Base-by-base conservation (phyloP, 2,797 vertebrate genomes). In the Cirrhinus mrigala region DNA sequence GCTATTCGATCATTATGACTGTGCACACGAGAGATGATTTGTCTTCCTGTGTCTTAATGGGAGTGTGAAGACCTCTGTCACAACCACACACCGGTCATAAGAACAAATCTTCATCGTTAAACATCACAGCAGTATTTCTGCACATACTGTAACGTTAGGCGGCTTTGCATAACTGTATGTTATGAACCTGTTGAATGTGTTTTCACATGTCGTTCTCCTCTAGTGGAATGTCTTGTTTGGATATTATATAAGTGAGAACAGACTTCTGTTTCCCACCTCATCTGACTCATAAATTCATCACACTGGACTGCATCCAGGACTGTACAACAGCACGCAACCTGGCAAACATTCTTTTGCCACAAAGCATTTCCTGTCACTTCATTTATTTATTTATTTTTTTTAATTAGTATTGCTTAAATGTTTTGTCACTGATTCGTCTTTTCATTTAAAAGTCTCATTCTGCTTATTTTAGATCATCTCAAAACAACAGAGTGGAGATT, bases 231-330 rank as follows among this genome's bases (percentile, higher is more conserved):
- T 69, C 22, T 33, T 50, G 50, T 77, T 62, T 52, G 50, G 10
- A 85, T 76, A 90, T 89, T 88, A 86, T 79, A 80, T 68, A 74
- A 70, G 75, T 68, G 81, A 83, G 37, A 82, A 50, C 76, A 79
- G 40, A 68, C 82, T 54, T 52, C 60, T 66, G 68, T 84, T 92
- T 91, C 83, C 87, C 75, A 82, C 79, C 84, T 86, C 74, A 20
- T 33, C 90, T 93, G 91, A 92, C 86, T 92, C 92, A 94, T 85
- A 68, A 60, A 82, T 82, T 86, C 76, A 87, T 92, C 89, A 89
- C 78, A 82, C 76, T 62, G 70, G 81, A 77, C 3, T 6, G 8
- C 56, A 50, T 89, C 89, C 89, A 88, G 84, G 78, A 50, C 84
- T 81, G 33, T 60, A 85, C 10, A 1, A 81, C 89, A 77, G 88